These are phyloP conservation scores for Pelobates cultripes DNA, from an alignment of 2,797 vertebrate species.

Conservation along the genomic window DNA sequence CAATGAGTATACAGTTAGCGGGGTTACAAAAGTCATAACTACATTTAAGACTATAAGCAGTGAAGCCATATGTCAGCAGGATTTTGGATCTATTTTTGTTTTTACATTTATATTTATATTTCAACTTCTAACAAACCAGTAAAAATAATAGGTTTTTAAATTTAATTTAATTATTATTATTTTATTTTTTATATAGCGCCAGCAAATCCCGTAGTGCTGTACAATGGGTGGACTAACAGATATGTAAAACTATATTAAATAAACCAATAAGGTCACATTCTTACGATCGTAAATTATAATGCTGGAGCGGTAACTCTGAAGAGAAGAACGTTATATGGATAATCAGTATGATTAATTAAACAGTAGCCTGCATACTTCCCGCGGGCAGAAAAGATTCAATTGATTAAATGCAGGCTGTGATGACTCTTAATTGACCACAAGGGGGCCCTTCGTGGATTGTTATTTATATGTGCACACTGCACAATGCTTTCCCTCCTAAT, in stretches of 20 bases:
- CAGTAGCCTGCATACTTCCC: background rate
- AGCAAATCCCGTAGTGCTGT: too few relatives aligned
- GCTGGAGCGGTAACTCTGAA: background rate
- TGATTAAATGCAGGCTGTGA: background rate
- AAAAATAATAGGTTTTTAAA: too few relatives aligned
- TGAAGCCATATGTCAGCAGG: too few relatives aligned
- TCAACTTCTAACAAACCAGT: too few relatives aligned
- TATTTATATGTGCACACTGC: background rate
- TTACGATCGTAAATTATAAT: background rate
- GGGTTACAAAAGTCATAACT: too few relatives aligned
- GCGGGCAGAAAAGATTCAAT: background rate
- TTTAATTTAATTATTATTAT: too few relatives aligned
- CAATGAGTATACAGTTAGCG: too few relatives aligned
- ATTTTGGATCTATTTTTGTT: too few relatives aligned
- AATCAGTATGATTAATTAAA: conserved; percentile 9
- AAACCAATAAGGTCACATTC: background rate
- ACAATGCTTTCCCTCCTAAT: background rate
- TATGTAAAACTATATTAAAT: background rate
- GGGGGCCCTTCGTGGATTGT: background rate
- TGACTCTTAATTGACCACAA: background rate
- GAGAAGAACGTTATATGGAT: background rate
- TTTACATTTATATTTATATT: too few relatives aligned
- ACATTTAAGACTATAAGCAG: too few relatives aligned
- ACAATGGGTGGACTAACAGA: too few relatives aligned
- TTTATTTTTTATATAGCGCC: too few relatives aligned